phyloP scores from a whole-genome alignment of 1,140 invertebrate genomes.

The Globodera rostochiensis region DNA sequence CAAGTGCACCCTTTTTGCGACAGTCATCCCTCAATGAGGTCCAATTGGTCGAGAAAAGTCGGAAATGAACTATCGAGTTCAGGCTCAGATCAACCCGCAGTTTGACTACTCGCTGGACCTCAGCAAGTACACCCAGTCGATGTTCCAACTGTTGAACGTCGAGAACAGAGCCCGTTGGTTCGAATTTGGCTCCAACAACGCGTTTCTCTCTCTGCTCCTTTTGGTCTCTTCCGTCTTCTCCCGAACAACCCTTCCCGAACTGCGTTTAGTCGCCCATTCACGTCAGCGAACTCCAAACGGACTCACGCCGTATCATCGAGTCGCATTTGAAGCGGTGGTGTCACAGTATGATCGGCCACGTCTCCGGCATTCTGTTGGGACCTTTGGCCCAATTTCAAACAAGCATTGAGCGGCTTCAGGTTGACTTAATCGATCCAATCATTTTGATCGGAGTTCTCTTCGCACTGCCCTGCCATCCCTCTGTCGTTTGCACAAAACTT shows the following conservation, averaged over 20 bases:
- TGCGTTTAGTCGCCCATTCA: conserved; percentile 59
- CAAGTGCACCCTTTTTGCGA: conserved; percentile 10
- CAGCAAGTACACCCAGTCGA: conserved; percentile 53
- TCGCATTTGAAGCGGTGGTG: conserved; percentile 52
- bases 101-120: conserved; percentile 61
- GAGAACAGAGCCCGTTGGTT: conserved; percentile 59
- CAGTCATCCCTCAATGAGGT: neutral
- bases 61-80: conserved; percentile 1
- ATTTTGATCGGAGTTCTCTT: no score
- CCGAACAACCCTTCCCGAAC: neutral
- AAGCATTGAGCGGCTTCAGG: conserved; percentile 40
- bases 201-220: conserved; percentile 59
- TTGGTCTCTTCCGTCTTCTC: conserved; percentile 39
- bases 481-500: neutral
- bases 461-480: no score
- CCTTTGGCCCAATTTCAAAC: conserved; percentile 30
- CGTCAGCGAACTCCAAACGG: conserved; percentile 56
- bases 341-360: conserved; percentile 50
- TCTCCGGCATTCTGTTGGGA: conserved; percentile 48
- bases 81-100: conserved; percentile 32
- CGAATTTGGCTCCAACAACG: conserved; percentile 63
- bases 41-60: conserved; percentile 2
- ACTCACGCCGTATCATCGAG: conserved; percentile 61
- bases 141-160: conserved; percentile 51
- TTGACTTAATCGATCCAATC: neutral